Conservation (phyloP, 2,797 vertebrate species). For the Distichodus sexfasciatus region DNA sequence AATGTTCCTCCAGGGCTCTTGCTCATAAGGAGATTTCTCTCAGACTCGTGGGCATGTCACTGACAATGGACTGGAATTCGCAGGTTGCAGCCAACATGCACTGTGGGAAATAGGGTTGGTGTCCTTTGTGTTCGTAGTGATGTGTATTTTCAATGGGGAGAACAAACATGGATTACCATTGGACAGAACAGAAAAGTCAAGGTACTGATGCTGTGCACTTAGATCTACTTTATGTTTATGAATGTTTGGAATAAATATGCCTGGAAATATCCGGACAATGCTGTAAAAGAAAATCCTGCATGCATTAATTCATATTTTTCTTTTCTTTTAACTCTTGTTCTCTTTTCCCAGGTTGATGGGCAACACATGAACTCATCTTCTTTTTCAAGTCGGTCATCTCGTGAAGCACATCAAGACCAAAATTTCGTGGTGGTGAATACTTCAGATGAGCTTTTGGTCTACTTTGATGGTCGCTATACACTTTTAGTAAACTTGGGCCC, state of each 20-base stretch:
- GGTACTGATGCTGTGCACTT: conserved; percentile 47
- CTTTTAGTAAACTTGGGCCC: conserved; percentile 52
- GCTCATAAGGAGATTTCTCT: conserved; percentile 70
- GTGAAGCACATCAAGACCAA: conserved; percentile 48
- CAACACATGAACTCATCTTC: conserved; percentile 38
- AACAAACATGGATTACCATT: conserved; percentile 51
- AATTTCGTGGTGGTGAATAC: conserved; percentile 40
- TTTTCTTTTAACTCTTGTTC: background rate
- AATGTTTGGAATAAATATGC: background rate
- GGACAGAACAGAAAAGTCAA: conserved; percentile 56
- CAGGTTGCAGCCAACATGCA: conserved; percentile 61
- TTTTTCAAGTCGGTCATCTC: conserved; percentile 27
- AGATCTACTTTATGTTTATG: background rate
- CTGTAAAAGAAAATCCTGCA: no score
- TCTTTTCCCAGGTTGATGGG: conserved; percentile 57
- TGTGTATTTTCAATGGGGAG: conserved; percentile 51
- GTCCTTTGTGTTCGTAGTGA: conserved; percentile 68
- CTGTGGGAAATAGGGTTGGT: conserved; percentile 58
- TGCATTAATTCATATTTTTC: background rate
- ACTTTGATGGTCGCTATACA: conserved; percentile 44
- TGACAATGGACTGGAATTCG: conserved; percentile 50
- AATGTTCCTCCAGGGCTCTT: conserved; percentile 66
- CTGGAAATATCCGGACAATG: fast-evolving
- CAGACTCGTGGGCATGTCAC: conserved; percentile 49
- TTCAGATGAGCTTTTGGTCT: conserved; percentile 41